Base-by-base conservation (phyloP, 2,113 vertebrate species). In the Chiloscyllium plagiosum region DNA sequence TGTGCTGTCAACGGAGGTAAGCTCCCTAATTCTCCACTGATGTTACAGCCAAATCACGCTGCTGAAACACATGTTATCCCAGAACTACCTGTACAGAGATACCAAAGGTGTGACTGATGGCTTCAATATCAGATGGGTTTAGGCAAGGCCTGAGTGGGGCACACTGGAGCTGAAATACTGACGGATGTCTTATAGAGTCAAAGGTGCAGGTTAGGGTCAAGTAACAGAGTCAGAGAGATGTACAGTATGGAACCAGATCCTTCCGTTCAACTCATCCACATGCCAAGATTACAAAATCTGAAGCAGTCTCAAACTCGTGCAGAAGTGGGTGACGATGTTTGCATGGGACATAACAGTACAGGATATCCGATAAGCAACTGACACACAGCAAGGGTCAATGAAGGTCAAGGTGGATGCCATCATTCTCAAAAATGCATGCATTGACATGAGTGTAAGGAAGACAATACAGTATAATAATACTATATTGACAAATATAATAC, bases 401-500 rank as follows among this genome's bases (percentile, higher is more conserved):
- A 90, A 29, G 47, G 15, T 90, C 12, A 12, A 47, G 29, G 29
- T 50, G 56, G 87, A 6, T n/a, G 12, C 65, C 29, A 65, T 66
- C 56, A n/a, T n/a, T 19, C 65, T 4, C 42, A 65, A 90, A n/a
- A 37, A 47, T 61, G 24, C 26, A 56, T 78, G 22, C 65, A 4
- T 37, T 19, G 19, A 50, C 47, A 69, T 12, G 76, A 65, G 78
- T 29, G 29, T 33, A n/a, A 52, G 24, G 26, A 42, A 20, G 20
- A 65, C 33, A 83, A 80, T 52, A 72, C 2, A 50, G 50, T 4
- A 47, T 7, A 33, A 87, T 15, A 52, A 22, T 52, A n/a, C n/a
- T n/a, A 87, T 47, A 26, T 69, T 47, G 10, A 52, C 94, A 65
- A 61, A 17, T 0, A 20, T 1, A 26, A 97, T 37, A 70, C 99